Base-by-base conservation (phyloP, 2,888 invertebrate genomes). In the Euplexia lucipara region DNA sequence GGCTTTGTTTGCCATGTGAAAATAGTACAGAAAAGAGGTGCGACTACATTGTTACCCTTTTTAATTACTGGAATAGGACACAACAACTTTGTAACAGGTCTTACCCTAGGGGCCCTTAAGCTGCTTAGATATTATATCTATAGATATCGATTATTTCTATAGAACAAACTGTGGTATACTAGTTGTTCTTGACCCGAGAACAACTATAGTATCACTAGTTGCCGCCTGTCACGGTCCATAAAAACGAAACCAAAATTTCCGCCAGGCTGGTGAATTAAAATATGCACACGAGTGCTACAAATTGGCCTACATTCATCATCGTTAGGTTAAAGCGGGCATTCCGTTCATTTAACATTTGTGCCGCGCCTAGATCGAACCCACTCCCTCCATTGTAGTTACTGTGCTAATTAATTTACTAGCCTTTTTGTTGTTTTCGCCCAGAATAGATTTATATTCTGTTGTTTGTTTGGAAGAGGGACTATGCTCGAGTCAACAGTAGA, bases 321-420 rank as follows among this genome's bases (percentile, higher is more conserved):
- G 65, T 74, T 60, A 67, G 44, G 49, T 49, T 78, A 69, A 42
- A 56, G 60, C 70, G 73, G 58, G 61, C 79, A 82, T 82, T 75
- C 75, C 80, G 58, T 70, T 70, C 75, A 80, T 76, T 82, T 76
- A 82, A 82, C 70, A 75, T 78, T 76, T 74, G 54, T 64, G 68
- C 70, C 81, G 62, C 75, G 65, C 79, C 77, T 79, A 79, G 66
- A 78, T 78, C 70, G 70, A 68, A 79, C 54, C 75, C 79, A 70
- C 73, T 70, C 63, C 74, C 65, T 53, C 57, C 47, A 70, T 75
- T 79, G 75, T 71, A 52, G 75, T 59, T 63, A n/a, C 18, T 26
- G 60, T 18, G 49, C 68, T 81, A 74, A 82, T 78, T 78, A 74
- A 76, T 75, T 73, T 73, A 74, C 66, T 63, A 61, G 53, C 49